phyloP scores from a whole-genome alignment of 2,888 invertebrate species.

The Petrolisthes manimaculis region DNA sequence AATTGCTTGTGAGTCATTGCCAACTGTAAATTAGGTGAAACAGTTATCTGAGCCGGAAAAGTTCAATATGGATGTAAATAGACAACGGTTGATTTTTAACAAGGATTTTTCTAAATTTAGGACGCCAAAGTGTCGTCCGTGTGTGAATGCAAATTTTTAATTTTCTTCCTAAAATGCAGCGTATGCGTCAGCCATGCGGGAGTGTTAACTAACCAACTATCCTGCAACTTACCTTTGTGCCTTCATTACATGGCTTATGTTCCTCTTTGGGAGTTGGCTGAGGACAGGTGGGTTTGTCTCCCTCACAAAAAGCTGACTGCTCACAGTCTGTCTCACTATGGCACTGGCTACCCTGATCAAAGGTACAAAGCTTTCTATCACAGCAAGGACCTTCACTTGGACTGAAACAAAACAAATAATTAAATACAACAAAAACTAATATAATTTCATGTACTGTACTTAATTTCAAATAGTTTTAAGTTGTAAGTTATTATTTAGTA shows the following conservation, averaged over 20 bases:
- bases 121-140: too few species aligned
- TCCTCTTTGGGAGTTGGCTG: slow-evolving; percentile 81
- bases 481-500: too few species aligned
- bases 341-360: slow-evolving; percentile 79
- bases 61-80: too few species aligned
- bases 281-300: slow-evolving; percentile 89
- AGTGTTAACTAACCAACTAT: neutral
- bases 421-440: neutral
- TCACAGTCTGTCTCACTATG: slow-evolving; percentile 91
- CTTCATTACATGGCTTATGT: slow-evolving; percentile 95
- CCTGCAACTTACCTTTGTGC: slow-evolving; percentile 76
- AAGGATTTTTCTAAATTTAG: too few species aligned
- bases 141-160: too few species aligned
- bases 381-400: slow-evolving; percentile 99
- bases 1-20: too few species aligned
- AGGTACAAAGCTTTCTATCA: slow-evolving; percentile 81
- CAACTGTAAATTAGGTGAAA: too few species aligned
- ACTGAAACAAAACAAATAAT: slow-evolving; percentile 73
- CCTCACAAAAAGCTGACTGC: slow-evolving; percentile 87
- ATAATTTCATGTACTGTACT: neutral
- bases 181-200: too few species aligned
- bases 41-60: too few species aligned
- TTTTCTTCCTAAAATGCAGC: too few species aligned
- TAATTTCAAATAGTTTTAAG: neutral
- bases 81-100: too few species aligned